Base-by-base conservation (phyloP, 2,113 vertebrate genomes). In the Lasiurus cinereus region DNA sequence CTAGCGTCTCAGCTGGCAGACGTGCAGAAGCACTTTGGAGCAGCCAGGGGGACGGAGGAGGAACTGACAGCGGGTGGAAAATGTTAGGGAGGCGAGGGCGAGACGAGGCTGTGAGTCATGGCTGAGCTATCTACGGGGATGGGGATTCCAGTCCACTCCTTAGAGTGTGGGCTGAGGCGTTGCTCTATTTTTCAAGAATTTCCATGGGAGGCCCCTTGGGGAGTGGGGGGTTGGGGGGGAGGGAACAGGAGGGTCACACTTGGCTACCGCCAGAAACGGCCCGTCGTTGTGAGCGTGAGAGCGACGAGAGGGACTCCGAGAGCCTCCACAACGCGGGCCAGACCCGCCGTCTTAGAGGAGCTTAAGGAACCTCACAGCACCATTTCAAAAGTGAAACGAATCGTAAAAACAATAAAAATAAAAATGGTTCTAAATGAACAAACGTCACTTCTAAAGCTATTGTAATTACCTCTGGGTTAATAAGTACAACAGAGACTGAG, bases 171-270 rank as follows among this genome's bases (percentile, higher is more conserved):
- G 98, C 91, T 98, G 98, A 98, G 98, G 95, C n/a, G 72, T 93
- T 97, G 96, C 96, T 98, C 98, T 98, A 97, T 98, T 98, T 98
- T 98, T 97, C 97, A 98, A 98, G 98, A 98, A 98, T 98, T 95
- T 97, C 93, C 96, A 90, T 91, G 96, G 97, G 97, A 98, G 98
- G 97, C 93, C 86, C 90, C 97, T 97, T 56, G 54, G 54, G 54
- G 54, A 7, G 19, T 39, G 39, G 39, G 39, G 39, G 39, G 39
- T 46, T 46, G 16, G 52, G 96, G 97, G 83, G 93, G 94, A 95
- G 79, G 98, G 73, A 96, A 80, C 29, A 94, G 97, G 94, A 95
- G 97, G 90, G 97, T 90, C 88, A 85, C 94, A 70, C 78, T 94
- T 77, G 54, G 93, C 66, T 72, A 91, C 59, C 93, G 94, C 36